Conservation (phyloP, 2,797 vertebrate species). For the Neosalanx taihuensis region DNA sequence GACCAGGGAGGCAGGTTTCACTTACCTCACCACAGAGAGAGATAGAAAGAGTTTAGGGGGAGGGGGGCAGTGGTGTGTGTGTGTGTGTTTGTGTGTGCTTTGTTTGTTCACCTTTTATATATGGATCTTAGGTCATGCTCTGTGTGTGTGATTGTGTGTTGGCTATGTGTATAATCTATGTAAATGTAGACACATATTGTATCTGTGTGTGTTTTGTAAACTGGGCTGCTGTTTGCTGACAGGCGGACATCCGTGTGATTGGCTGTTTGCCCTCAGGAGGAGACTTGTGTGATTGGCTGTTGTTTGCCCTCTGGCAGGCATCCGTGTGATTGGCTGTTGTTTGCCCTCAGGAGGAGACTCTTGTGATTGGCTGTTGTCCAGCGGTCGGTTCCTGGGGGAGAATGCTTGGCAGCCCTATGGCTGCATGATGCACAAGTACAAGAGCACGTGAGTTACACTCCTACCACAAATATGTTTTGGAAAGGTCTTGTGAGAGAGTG, state of each 20-base stretch:
- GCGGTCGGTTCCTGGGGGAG: slow-evolving; percentile 92
- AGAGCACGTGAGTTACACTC: slow-evolving; percentile 79
- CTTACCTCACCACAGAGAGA: slow-evolving; percentile 1
- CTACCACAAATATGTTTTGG: too few relatives aligned
- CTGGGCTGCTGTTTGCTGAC: slow-evolving; percentile 25
- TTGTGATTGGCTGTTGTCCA: slow-evolving; percentile 94
- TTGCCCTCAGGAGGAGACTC: slow-evolving; percentile 82
- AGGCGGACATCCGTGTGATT: slow-evolving; percentile 93
- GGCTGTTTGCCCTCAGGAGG: slow-evolving; percentile 85
- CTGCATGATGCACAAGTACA: slow-evolving; percentile 99
- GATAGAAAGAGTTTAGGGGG: slow-evolving; percentile 17
- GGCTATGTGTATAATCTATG: not conserved
- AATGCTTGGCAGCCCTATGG: slow-evolving; percentile 97
- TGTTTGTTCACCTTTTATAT: not conserved
- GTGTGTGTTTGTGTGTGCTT: not conserved
- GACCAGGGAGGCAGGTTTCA: slow-evolving; percentile 41
- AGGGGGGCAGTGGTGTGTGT: slow-evolving; percentile 3
- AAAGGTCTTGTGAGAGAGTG: too few relatives aligned
- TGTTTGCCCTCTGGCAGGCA: slow-evolving; percentile 83
- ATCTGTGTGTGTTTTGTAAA: not conserved
- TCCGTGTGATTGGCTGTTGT: slow-evolving; percentile 93
- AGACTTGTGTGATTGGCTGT: slow-evolving; percentile 93
- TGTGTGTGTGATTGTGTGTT: slow-evolving; percentile 3
- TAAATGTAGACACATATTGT: not conserved
- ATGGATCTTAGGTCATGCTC: too few relatives aligned